Percentiles rank a stretch among this genome's conserved stretches.
Evolutionary conservation across 2,888 invertebrate genomes (phyloP).

Genomic region (Drosophila infuscata): DNA sequence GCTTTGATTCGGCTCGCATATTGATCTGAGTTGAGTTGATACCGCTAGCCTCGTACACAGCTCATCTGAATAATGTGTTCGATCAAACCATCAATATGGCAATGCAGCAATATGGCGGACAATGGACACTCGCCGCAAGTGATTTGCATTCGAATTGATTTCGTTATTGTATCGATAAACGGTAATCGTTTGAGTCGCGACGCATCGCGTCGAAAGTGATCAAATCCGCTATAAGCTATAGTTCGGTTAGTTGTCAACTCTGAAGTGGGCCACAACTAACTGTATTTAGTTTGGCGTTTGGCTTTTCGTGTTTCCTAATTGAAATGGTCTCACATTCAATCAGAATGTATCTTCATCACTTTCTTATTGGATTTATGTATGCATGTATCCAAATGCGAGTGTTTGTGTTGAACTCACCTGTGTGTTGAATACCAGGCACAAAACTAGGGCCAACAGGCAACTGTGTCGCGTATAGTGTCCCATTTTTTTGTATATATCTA

Average conservation of each 20-base stretch:
- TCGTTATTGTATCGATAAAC: constrained; percentile 65
- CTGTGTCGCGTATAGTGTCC: constrained; percentile 83
- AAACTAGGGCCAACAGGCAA: constrained; percentile 82
- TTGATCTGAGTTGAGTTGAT: constrained; percentile 33
- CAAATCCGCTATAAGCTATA: constrained; percentile 66
- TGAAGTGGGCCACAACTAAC: constrained; percentile 64
- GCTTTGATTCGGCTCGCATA: constrained; percentile 13
- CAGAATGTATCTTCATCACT: constrained; percentile 32
- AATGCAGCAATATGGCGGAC: constrained; percentile 38
- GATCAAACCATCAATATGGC: constrained; percentile 59
- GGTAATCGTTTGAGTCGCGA: constrained; percentile 66
- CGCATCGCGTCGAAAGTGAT: constrained; percentile 71
- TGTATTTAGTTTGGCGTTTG: constrained; percentile 44
- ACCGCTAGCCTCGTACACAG: constrained; percentile 60
- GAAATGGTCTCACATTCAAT: constrained; percentile 53
- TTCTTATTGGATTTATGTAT: constrained; percentile 4
- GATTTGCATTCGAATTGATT: constrained; percentile 80
- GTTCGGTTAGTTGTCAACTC: constrained; percentile 36
- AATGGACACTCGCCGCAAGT: constrained; percentile 57
- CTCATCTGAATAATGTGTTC: constrained; percentile 33
- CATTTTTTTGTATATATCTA: constrained; percentile 76
- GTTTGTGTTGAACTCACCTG: constrained; percentile 80
- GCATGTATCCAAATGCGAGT: neutral
- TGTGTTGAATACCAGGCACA: constrained; percentile 84
- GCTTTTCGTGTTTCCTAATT: constrained; percentile 62